Conservation (phyloP, 2,113 vertebrate species). For the Atlantisia rogersi region DNA sequence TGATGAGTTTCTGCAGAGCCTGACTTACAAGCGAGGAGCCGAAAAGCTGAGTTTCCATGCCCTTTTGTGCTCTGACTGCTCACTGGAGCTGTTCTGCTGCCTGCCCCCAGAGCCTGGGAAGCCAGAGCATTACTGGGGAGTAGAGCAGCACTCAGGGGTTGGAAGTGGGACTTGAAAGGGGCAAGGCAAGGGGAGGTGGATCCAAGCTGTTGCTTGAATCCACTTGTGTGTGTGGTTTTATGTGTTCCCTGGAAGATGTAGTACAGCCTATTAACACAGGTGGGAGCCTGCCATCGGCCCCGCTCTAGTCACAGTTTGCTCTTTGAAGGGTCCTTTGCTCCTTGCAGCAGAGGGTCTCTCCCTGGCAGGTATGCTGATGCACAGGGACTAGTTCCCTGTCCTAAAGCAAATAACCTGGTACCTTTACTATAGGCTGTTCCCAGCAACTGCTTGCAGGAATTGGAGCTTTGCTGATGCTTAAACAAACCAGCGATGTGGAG, state of each 20-base stretch:
- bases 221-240: not conserved
- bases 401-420: not conserved
- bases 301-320: not conserved
- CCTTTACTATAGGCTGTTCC: not conserved
- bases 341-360: not conserved
- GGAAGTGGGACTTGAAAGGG: not conserved
- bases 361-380: not conserved
- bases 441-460: not conserved
- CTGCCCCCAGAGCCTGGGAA: not conserved
- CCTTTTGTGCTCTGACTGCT: not conserved
- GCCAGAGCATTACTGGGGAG: not conserved
- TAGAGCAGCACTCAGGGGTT: not conserved
- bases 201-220: not conserved
- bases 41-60: not conserved
- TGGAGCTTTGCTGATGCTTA: constrained; percentile 40
- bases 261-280: not conserved
- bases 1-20: not conserved
- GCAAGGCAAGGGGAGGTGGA: not conserved
- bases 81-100: not conserved
- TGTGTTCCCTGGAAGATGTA: not conserved
- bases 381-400: not conserved
- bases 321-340: not conserved
- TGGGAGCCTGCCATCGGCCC: not conserved
- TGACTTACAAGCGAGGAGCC: not conserved
- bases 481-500: not conserved